A percentile compares a stretch with the other conserved stretches of the same genome.
These are phyloP conservation scores for Scaptomyza polygonia DNA, from an alignment of 2,888 invertebrate species.

Conservation along the genomic window DNA sequence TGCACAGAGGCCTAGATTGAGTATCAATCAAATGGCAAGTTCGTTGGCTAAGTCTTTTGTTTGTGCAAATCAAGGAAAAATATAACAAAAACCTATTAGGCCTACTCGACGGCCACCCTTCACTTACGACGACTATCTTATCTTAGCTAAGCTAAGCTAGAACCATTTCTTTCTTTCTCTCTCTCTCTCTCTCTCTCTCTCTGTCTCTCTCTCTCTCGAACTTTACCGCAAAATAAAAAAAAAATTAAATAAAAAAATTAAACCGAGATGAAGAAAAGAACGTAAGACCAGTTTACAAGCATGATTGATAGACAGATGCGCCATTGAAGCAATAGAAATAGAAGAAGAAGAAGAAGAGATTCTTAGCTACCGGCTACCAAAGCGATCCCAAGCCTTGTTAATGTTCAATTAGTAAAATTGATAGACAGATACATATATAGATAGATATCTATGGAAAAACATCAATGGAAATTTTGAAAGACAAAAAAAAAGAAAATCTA, in stretches of 20 bases:
- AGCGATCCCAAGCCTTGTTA: constrained; percentile 62
- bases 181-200: constrained; percentile 2
- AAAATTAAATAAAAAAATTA: background rate
- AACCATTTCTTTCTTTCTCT: background rate
- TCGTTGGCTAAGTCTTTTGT: constrained; percentile 40
- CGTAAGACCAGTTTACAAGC: constrained; percentile 39
- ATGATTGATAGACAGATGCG: constrained; percentile 73
- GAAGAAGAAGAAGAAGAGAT: constrained; percentile 10
- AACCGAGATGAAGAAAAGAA: background rate
- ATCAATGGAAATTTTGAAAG: constrained; percentile 46
- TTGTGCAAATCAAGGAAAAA: constrained; percentile 35
- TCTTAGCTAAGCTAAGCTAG: background rate
- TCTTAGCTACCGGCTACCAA: constrained; percentile 43
- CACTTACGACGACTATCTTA: constrained; percentile 35
- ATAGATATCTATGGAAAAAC: constrained; percentile 49
- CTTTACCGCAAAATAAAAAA: constrained; percentile 15
- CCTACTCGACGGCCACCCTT: constrained; percentile 30
- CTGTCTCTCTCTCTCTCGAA: background rate
- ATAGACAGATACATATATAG: constrained; percentile 55
- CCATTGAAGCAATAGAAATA: background rate
- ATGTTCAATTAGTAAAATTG: constrained; percentile 79
- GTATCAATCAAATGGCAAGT: constrained; percentile 24
- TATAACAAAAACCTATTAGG: constrained; percentile 23
- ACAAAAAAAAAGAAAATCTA: constrained; percentile 18
- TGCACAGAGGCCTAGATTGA: constrained; percentile 16